phyloP scores from a whole-genome alignment of 1,140 invertebrate species.

The Nasonia giraulti region DNA sequence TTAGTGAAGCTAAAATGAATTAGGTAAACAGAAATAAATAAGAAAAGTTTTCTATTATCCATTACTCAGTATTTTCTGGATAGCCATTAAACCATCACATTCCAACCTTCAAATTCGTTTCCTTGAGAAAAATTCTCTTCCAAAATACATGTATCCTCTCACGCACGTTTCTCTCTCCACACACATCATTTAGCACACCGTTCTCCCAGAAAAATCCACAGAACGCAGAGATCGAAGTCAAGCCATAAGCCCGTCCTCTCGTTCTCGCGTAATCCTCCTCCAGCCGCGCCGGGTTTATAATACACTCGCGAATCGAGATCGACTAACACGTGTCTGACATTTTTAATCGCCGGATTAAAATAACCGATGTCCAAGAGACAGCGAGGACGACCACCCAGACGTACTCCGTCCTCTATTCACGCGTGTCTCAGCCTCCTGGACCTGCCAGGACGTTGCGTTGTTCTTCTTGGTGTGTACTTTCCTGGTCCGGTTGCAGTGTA shows the following conservation, averaged over 20 bases:
- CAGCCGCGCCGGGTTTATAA: constrained; percentile 14
- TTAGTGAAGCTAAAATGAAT: no score
- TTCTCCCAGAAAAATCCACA: neutral
- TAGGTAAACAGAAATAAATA: no score
- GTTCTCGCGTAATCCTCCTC: constrained; percentile 59
- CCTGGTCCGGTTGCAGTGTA: no score
- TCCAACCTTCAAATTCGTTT: neutral
- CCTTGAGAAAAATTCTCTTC: neutral
- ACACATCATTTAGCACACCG: neutral
- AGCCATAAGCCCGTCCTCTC: constrained; percentile 59
- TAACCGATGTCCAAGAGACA: constrained; percentile 35
- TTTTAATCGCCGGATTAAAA: constrained; percentile 72
- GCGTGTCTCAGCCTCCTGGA: neutral
- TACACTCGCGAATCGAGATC: constrained; percentile 56
- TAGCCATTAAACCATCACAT: neutral
- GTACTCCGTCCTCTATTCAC: neutral
- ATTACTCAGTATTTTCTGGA: no score
- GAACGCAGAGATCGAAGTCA: neutral
- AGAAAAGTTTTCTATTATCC: no score
- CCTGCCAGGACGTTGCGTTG: neutral
- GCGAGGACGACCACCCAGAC: constrained; percentile 28
- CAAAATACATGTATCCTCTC: neutral
- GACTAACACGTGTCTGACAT: constrained; percentile 73
- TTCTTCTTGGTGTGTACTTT: no score
- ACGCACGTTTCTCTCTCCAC: neutral